phyloP scores from a whole-genome alignment of 1,140 invertebrate species.

The Brachionus plicatilis region DNA sequence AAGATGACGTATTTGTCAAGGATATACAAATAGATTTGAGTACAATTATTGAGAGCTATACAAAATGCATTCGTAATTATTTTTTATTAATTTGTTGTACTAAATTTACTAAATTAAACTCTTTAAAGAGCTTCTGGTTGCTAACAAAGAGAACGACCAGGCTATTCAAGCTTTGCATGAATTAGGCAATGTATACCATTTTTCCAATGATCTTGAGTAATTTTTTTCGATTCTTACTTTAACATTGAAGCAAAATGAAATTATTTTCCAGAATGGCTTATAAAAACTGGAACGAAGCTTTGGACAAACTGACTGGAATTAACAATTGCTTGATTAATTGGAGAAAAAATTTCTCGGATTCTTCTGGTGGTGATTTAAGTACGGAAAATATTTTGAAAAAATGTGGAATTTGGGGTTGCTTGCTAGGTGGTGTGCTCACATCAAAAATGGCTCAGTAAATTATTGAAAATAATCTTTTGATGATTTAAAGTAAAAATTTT shows the following conservation, averaged over 20 bases:
- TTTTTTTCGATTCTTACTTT: neutral
- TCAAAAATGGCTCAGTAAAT: slow-evolving; percentile 56
- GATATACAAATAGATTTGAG: neutral
- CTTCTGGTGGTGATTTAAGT: neutral
- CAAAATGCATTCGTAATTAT: slow-evolving; percentile 52
- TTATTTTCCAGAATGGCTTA: neutral
- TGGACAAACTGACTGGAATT: neutral
- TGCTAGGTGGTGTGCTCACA: slow-evolving; percentile 50
- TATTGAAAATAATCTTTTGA: neutral
- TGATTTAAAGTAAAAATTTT: neutral
- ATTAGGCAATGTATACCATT: slow-evolving; percentile 53
- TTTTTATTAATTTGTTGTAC: neutral
- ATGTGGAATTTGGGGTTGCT: slow-evolving; percentile 55
- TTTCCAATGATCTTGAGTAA: slow-evolving; percentile 49
- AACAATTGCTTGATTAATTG: slow-evolving; percentile 28
- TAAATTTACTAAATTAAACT: neutral
- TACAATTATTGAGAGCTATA: slow-evolving; percentile 42
- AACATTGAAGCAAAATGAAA: neutral
- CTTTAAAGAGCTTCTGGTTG: slow-evolving; percentile 49
- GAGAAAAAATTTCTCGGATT: neutral
- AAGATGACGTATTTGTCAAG: slow-evolving; percentile 15
- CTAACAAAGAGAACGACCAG: slow-evolving; percentile 49
- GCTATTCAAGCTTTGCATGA: slow-evolving; percentile 55
- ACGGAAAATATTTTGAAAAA: slow-evolving; percentile 45
- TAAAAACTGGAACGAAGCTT: slow-evolving; percentile 29